These are phyloP conservation scores for Pseudois nayaur DNA, from an alignment of 2,113 vertebrate species.

Conservation along the genomic window DNA sequence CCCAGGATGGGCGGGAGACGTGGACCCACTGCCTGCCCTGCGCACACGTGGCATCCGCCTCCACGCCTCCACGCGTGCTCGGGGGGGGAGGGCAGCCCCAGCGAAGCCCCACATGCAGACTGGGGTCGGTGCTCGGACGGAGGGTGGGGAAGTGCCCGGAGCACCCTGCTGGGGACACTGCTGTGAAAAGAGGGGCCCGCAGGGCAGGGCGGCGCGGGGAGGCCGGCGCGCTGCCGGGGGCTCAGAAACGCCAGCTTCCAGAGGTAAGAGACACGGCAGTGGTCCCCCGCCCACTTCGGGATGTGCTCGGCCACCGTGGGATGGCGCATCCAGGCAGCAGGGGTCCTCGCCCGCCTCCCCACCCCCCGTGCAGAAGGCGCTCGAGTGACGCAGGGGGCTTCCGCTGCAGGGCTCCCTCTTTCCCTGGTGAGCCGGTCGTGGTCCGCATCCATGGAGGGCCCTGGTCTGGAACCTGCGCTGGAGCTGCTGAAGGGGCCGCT, in stretches of 20 bases:
- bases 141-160: not conserved
- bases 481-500: not conserved
- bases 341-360: not conserved
- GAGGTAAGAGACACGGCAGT: not conserved
- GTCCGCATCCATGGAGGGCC: not conserved
- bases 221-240: accelerated
- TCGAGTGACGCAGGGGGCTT: too few species aligned
- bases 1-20: not conserved
- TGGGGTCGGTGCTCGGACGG: not conserved
- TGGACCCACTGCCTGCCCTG: not conserved
- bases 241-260: not conserved
- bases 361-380: accelerated
- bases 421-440: not conserved
- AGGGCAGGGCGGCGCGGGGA: not conserved
- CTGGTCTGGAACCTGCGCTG: accelerated
- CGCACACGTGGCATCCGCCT: too few species aligned
- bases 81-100: not conserved
- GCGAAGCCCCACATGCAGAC: not conserved
- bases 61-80: accelerated
- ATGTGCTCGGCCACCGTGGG: accelerated
- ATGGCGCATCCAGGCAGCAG: too few species aligned
- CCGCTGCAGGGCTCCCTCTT: not conserved
- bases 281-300: not conserved
- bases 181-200: not conserved
- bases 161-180: not conserved